A percentile compares a stretch with the other conserved stretches of the same genome.
These are phyloP conservation scores for Rotaria socialis DNA, from an alignment of 2,888 invertebrate species.

Conservation along the genomic window DNA sequence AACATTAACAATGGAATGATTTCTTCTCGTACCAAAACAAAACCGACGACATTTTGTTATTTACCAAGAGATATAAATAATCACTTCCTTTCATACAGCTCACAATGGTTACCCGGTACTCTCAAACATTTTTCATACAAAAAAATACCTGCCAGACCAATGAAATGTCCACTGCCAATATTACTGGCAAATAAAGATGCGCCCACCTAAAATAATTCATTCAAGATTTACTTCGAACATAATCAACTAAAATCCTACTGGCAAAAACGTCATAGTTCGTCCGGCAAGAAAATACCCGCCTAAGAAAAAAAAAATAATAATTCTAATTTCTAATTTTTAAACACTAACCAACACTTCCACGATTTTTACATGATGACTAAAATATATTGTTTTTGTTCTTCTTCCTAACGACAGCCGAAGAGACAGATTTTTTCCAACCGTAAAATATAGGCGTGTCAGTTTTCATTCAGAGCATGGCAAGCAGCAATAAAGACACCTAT, in stretches of 20 bases:
- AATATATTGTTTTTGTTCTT: background rate
- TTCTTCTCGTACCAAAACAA: no score
- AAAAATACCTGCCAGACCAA: conserved; percentile 60
- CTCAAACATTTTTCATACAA: no score
- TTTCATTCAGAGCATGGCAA: no score
- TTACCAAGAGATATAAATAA: no score
- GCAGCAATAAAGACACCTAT: no score
- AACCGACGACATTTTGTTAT: no score
- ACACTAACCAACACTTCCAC: conserved; percentile 51
- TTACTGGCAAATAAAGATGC: conserved; percentile 62
- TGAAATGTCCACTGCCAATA: conserved; percentile 61
- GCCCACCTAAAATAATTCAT: conserved; percentile 56
- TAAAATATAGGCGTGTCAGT: no score
- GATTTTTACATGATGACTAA: conserved; percentile 57
- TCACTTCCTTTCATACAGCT: no score
- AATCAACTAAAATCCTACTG: conserved; percentile 52
- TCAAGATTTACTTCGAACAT: background rate
- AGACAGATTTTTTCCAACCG: no score
- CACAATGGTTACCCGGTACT: no score
- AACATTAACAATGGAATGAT: no score
- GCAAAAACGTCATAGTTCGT: conserved; percentile 62
- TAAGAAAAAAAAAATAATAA: background rate
- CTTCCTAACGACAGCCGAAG: no score
- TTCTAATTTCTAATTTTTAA: background rate
- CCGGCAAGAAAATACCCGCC: conserved; percentile 62